These are phyloP conservation scores for Anthrax anthrax DNA, from an alignment of 2,888 invertebrate genomes.

Conservation along the genomic window DNA sequence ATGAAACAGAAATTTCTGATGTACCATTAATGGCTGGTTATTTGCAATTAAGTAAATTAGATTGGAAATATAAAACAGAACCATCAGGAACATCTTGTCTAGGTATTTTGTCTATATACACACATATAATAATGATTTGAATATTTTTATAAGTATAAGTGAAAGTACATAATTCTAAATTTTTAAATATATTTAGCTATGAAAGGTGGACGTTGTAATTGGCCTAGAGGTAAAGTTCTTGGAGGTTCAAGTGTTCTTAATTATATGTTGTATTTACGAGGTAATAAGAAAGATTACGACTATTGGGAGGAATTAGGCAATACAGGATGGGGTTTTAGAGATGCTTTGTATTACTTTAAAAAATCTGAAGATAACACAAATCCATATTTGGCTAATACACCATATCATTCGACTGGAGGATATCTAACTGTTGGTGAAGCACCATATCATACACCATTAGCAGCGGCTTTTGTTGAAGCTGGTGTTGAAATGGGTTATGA, in stretches of 20 bases:
- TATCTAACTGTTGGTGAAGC: constrained; percentile 75
- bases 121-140: too few species aligned
- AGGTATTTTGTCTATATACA: constrained; percentile 73
- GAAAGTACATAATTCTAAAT: too few species aligned
- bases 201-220: constrained; percentile 72
- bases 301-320: constrained; percentile 77
- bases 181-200: constrained; percentile 45
- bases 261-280: constrained; percentile 82
- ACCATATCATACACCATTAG: constrained; percentile 72
- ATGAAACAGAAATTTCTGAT: constrained; percentile 82
- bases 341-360: constrained; percentile 70
- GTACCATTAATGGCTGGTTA: constrained; percentile 79
- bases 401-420: constrained; percentile 67
- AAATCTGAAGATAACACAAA: constrained; percentile 85
- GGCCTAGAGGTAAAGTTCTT: constrained; percentile 83
- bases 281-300: constrained; percentile 82
- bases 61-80: constrained; percentile 89
- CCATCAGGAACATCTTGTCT: constrained; percentile 69
- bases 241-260: constrained; percentile 83
- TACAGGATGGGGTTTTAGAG: constrained; percentile 73
- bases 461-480: constrained; percentile 66
- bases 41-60: constrained; percentile 69
- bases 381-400: constrained; percentile 64
- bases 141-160: background rate
- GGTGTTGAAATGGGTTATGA: constrained; percentile 73